Conservation (phyloP, 2,113 vertebrate species). For the Triplophysa tibetana region DNA sequence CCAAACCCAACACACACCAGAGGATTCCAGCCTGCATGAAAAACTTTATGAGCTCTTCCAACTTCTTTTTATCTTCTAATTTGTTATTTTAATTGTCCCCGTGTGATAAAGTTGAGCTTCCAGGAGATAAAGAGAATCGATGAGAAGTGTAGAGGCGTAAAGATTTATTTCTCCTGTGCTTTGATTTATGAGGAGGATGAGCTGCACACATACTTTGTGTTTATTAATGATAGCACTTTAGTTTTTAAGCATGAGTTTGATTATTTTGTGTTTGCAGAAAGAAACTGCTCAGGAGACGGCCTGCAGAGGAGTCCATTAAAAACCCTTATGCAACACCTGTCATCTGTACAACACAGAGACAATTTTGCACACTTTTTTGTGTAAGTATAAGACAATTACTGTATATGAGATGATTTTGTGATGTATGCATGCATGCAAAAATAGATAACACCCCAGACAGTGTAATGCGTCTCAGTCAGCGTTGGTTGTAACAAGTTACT, state of each 20-base stretch:
- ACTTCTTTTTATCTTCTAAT: not conserved
- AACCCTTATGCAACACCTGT: too few relatives aligned
- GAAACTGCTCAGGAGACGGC: too few relatives aligned
- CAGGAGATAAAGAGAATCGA: too few relatives aligned
- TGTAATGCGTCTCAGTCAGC: too few relatives aligned
- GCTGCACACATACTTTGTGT: not conserved
- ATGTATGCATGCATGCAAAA: too few relatives aligned
- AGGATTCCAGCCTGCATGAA: not conserved
- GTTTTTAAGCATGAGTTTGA: not conserved
- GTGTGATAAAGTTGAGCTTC: not conserved
- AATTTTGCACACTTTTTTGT: too few relatives aligned
- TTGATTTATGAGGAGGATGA: not conserved
- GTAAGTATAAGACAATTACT: too few relatives aligned
- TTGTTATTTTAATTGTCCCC: not conserved
- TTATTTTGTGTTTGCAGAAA: not conserved
- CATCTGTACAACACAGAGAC: too few relatives aligned
- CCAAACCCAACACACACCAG: not conserved
- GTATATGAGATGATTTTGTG: too few relatives aligned
- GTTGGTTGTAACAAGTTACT: too few relatives aligned
- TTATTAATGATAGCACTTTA: not conserved
- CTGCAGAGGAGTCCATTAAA: not conserved
- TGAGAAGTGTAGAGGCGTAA: not conserved
- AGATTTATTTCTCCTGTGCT: not conserved
- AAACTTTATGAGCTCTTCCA: not conserved
- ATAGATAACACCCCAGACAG: too few relatives aligned